Evolutionary conservation across 2,113 vertebrate species (phyloP).

Genomic region (Nothoprocta pentlandii): DNA sequence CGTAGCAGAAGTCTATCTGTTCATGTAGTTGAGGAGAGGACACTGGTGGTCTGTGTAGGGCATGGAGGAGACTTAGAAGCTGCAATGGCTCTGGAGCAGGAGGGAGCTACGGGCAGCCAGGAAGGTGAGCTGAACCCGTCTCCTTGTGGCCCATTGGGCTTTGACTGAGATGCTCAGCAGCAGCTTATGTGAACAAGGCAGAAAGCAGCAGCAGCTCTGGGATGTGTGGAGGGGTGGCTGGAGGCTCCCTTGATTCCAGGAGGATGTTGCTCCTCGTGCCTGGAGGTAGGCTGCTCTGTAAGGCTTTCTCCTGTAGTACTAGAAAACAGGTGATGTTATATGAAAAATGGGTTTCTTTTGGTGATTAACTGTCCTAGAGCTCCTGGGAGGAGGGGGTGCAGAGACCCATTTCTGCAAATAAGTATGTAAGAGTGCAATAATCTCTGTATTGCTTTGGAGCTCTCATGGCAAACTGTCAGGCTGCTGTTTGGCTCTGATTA

Average conservation of each 20-base stretch:
- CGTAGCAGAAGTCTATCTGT: neutral
- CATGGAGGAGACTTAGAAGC: neutral
- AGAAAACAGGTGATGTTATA: neutral
- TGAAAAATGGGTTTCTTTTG: neutral
- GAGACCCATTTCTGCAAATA: neutral
- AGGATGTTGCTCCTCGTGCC: neutral
- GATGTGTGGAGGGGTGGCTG: neutral
- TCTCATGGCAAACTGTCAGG: neutral
- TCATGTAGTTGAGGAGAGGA: neutral
- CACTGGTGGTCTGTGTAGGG: neutral
- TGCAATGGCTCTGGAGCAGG: slow-evolving; percentile 25
- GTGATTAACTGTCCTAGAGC: neutral
- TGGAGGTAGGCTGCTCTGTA: neutral
- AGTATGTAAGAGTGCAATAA: neutral
- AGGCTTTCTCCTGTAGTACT: neutral
- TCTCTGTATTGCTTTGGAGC: neutral
- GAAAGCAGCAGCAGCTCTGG: neutral
- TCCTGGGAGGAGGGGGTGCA: neutral
- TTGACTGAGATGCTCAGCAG: neutral
- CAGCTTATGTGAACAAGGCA: neutral
- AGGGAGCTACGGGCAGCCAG: neutral
- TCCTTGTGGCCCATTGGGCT: neutral
- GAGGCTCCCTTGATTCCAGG: neutral
- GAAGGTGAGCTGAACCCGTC: neutral
- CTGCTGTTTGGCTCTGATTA: neutral